Percentiles rank a stretch among this genome's conserved stretches.
Conservation (phyloP, 2,888 invertebrate genomes). For the Lasioglossum pauxillum region DNA sequence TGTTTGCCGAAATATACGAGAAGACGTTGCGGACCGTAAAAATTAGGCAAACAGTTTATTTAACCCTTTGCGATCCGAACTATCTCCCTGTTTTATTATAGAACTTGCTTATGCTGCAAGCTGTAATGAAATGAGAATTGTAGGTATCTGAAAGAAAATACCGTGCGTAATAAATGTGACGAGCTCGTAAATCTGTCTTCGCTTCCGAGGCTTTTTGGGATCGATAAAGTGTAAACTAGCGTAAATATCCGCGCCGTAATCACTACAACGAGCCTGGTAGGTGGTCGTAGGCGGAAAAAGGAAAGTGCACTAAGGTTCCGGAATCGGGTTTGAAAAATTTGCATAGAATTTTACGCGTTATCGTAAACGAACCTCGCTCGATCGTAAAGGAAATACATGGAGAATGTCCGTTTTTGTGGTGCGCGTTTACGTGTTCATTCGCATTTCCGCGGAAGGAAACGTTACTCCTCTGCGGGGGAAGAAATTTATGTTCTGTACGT, state of each 20-base stretch:
- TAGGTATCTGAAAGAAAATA: not conserved
- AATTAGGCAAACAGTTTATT: no score
- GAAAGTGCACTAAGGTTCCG: not conserved
- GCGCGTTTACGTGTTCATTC: not conserved
- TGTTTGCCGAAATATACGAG: not conserved
- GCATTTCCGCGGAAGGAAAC: not conserved
- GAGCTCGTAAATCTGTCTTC: no score
- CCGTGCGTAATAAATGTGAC: not conserved
- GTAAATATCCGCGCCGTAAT: not conserved
- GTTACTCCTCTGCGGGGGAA: not conserved
- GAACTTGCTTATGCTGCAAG: not conserved
- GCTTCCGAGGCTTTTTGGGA: not conserved
- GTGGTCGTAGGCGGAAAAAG: not conserved
- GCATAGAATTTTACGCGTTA: slow-evolving; percentile 4
- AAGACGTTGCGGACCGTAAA: not conserved
- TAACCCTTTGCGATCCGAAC: no score
- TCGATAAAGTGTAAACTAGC: not conserved
- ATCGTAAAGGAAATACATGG: slow-evolving; percentile 12
- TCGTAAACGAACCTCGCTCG: slow-evolving; percentile 1
- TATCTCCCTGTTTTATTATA: no score
- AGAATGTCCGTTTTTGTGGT: not conserved
- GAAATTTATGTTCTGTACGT: not conserved
- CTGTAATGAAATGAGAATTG: not conserved
- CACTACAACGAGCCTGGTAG: not conserved
- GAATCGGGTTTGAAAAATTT: not conserved